Base-by-base conservation (phyloP, 35 echinoderm and acorn worm genomes). In the Holothuria glaberrima region DNA sequence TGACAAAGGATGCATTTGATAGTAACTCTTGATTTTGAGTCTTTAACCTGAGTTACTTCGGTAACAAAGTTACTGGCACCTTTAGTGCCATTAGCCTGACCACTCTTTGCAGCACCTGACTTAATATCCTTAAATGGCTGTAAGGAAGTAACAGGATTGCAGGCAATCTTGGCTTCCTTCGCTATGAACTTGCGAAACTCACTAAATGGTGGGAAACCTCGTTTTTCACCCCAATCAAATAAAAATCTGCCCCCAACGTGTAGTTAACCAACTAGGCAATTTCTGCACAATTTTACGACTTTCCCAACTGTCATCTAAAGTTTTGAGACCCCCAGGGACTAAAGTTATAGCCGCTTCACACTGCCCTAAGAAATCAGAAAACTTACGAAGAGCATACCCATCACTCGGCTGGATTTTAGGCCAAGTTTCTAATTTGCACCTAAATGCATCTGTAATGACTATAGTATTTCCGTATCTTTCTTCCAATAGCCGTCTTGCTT, bases 361-460 rank as follows among this genome's bases (percentile, higher is more conserved):
- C n/a, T n/a, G n/a, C n/a, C n/a, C n/a, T n/a, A n/a, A n/a, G n/a
- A n/a, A n/a, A n/a, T n/a, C n/a, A n/a, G n/a, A n/a, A n/a, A n/a
- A n/a, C n/a, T n/a, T n/a, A n/a, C n/a, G n/a, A n/a, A n/a, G n/a
- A n/a, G n/a, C n/a, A n/a, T n/a, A n/a, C n/a, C n/a, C n/a, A n/a
- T n/a, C n/a, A n/a, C n/a, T n/a, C 7, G 68, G 22, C 29, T 71
- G 68, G 34, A 71, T 71, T 71, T 71, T 71, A 29, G 68, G 68
- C 68, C 68, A 32, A 5, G 68, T 17, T 29, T 71, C 68, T 71
- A 71, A 31, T 31, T 71, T 71, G 34, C 68, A 9, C 34, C 68
- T 71, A 31, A 71, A 71, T 27, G 68, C 68, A 72, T 72, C 68
- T 31, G 30, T 32, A 18, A 32, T 31, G 9, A 72, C 30, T 31